Conservation (phyloP, 2,113 vertebrate species). For the Equus quagga region DNA sequence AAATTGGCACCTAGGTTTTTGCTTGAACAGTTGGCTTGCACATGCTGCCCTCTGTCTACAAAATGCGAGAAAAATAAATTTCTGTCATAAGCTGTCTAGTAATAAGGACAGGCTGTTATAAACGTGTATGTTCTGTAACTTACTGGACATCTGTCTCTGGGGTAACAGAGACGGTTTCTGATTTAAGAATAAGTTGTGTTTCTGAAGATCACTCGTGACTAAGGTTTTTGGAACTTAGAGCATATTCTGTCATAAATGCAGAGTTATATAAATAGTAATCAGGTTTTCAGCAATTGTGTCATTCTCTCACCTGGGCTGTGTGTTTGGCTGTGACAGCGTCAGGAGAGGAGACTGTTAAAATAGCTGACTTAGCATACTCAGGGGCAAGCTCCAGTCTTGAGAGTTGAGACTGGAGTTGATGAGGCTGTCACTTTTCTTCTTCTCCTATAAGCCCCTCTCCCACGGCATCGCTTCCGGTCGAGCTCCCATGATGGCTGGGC, state of each 20-base stretch:
- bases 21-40: conserved; percentile 75
- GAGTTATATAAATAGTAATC: conserved; percentile 22
- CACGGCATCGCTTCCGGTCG: fast-evolving
- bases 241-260: neutral
- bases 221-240: neutral
- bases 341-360: neutral
- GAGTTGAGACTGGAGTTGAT: neutral
- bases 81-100: neutral
- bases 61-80: conserved; percentile 73
- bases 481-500: neutral
- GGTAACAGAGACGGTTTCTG: conserved; percentile 6
- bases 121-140: conserved; percentile 6
- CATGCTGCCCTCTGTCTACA: conserved; percentile 89
- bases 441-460: no score
- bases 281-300: neutral
- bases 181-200: conserved; percentile 9
- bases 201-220: conserved; percentile 42
- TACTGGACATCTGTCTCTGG: conserved; percentile 33
- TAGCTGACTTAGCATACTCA: neutral
- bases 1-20: neutral
- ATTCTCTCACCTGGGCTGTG: neutral
- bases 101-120: neutral
- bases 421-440: neutral
- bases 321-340: neutral
- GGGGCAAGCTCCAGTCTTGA: neutral